These are phyloP conservation scores for Apostichopus leukothele DNA, from an alignment of 53 echinoderm and acorn worm genomes.

Conservation along the genomic window DNA sequence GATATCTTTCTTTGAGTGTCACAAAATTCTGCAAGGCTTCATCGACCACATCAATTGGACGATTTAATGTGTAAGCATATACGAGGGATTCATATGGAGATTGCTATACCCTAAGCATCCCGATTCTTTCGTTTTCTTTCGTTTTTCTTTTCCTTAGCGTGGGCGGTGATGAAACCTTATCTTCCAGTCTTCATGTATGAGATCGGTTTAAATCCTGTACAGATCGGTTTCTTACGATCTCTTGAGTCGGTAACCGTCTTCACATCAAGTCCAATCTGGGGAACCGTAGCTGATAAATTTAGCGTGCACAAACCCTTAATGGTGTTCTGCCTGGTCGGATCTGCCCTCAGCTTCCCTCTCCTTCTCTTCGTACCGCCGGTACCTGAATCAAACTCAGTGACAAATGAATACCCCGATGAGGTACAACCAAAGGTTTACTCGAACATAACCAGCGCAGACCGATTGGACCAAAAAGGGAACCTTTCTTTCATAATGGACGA, in stretches of 20 bases:
- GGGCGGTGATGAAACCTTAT: conserved; percentile 54
- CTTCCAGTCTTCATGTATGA: conserved; percentile 80
- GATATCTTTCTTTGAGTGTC: too few relatives aligned
- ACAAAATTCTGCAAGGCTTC: too few relatives aligned
- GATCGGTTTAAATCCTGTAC: conserved; percentile 72
- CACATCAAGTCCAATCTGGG: conserved; percentile 65
- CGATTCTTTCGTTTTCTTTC: too few relatives aligned
- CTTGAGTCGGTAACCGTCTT: conserved; percentile 67
- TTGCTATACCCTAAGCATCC: too few relatives aligned
- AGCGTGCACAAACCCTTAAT: conserved; percentile 68
- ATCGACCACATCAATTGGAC: too few relatives aligned
- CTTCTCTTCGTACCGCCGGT: background rate
- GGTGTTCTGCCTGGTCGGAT: conserved; percentile 45
- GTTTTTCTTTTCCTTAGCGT: background rate
- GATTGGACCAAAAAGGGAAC: too few relatives aligned
- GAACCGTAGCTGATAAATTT: conserved; percentile 77
- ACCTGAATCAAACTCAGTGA: background rate
- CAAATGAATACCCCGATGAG: background rate
- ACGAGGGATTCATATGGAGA: too few relatives aligned
- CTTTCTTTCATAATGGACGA: too few relatives aligned
- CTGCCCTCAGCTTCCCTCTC: background rate
- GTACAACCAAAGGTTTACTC: background rate
- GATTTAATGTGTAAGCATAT: too few relatives aligned
- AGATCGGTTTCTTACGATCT: conserved; percentile 70
- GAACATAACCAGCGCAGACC: too few relatives aligned